Percentiles rank a stretch among this genome's conserved stretches.
phyloP scores from a whole-genome alignment of 2,888 invertebrate genomes.

The Ophion ellenae region DNA sequence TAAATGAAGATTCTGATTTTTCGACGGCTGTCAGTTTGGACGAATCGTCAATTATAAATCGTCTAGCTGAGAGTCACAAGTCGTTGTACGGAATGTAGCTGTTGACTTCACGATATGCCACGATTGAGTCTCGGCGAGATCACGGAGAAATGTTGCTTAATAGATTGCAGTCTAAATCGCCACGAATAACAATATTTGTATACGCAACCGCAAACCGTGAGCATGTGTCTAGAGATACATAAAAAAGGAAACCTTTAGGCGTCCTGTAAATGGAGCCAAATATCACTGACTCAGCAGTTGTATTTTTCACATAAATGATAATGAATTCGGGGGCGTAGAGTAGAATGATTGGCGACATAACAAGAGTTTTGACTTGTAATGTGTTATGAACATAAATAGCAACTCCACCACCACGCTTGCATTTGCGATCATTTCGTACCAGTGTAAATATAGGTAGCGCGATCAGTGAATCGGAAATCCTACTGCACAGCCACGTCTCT shows the following conservation, averaged over 20 bases:
- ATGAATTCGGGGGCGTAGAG: neutral
- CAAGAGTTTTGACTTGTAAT: slow-evolving; percentile 8
- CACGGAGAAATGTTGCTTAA: neutral
- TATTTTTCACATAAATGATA: neutral
- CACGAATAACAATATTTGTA: slow-evolving; percentile 1
- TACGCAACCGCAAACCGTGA: neutral
- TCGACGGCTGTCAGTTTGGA: neutral
- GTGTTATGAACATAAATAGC: slow-evolving; percentile 51
- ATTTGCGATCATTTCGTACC: slow-evolving; percentile 2
- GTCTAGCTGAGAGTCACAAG: slow-evolving; percentile 13
- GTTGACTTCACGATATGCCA: neutral
- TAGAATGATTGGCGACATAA: neutral
- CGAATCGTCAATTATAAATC: neutral
- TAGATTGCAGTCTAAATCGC: slow-evolving; percentile 20
- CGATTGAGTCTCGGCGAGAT: neutral
- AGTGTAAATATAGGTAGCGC: neutral
- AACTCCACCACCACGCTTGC: slow-evolving; percentile 29
- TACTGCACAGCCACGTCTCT: too few relatives aligned
- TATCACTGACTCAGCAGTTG: neutral
- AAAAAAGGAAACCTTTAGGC: neutral
- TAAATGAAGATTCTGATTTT: neutral
- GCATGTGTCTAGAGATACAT: neutral
- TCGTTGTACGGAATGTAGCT: slow-evolving; percentile 13
- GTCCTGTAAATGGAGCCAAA: neutral
- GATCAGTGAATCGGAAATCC: neutral